phyloP scores from a whole-genome alignment of 2,888 invertebrate species.

The Aelia acuminata region DNA sequence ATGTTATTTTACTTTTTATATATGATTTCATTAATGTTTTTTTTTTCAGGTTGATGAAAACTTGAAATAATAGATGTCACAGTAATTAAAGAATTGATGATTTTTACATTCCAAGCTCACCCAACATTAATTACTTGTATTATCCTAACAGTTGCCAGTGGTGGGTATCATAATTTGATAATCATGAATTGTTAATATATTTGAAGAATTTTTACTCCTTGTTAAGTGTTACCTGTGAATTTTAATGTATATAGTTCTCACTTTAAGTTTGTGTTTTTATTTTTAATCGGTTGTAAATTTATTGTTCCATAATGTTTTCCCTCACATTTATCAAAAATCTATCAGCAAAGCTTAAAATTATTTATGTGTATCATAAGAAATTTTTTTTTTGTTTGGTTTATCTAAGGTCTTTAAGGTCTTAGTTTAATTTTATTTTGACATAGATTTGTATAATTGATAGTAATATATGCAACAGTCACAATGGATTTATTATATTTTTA shows the following conservation, averaged over 20 bases:
- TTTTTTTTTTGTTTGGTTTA: no score
- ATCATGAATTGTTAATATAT: neutral
- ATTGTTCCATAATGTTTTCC: neutral
- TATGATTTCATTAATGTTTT: neutral
- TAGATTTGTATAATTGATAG: neutral
- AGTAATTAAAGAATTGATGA: neutral
- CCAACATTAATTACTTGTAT: neutral
- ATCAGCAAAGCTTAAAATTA: neutral
- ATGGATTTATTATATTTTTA: neutral
- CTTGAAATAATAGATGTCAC: neutral
- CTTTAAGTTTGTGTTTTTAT: neutral
- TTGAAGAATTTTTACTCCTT: slow-evolving; percentile 16
- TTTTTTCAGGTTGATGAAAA: neutral
- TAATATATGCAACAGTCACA: neutral
- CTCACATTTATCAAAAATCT: no score
- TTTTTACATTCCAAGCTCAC: slow-evolving; percentile 40
- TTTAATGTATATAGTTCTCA: slow-evolving; percentile 23
- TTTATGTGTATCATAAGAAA: neutral
- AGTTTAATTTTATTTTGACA: neutral
- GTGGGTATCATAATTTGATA: neutral
- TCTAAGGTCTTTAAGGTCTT: neutral
- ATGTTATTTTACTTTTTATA: neutral
- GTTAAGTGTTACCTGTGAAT: slow-evolving; percentile 25
- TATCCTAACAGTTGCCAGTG: neutral
- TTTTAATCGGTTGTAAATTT: neutral